Percentiles rank a stretch among this genome's conserved stretches.
phyloP scores from a whole-genome alignment of 2,888 invertebrate genomes.

The Tholera decimalis region DNA sequence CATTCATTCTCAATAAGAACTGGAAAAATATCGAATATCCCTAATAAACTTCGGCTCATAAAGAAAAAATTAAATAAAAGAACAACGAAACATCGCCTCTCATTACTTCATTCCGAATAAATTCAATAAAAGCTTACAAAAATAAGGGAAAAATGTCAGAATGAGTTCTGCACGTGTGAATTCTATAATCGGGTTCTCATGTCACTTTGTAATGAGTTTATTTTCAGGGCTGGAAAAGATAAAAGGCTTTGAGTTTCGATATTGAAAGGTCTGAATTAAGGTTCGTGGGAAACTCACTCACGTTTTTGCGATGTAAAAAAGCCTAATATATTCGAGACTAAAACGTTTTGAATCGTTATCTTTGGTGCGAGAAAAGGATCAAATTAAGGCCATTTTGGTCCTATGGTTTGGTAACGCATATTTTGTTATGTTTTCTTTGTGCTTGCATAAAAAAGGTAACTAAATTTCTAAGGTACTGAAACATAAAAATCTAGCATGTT shows the following conservation, averaged over 20 bases:
- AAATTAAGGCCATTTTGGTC: slow-evolving; percentile 11
- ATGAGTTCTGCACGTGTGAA: slow-evolving; percentile 58
- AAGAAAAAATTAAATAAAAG: slow-evolving; percentile 43
- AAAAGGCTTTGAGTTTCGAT: slow-evolving; percentile 67
- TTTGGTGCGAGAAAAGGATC: slow-evolving; percentile 23
- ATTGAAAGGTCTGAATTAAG: slow-evolving; percentile 69
- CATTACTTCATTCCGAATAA: slow-evolving; percentile 55
- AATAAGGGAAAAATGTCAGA: slow-evolving; percentile 44
- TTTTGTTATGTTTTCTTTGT: background rate
- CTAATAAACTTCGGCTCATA: slow-evolving; percentile 39
- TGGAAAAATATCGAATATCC: slow-evolving; percentile 17
- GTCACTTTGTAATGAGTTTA: slow-evolving; percentile 74
- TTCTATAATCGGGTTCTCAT: slow-evolving; percentile 66
- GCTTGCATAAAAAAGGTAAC: too few species aligned
- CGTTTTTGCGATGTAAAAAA: slow-evolving; percentile 57
- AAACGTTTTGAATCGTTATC: slow-evolving; percentile 52
- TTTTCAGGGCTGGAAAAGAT: slow-evolving; percentile 65
- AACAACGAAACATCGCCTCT: slow-evolving; percentile 28
- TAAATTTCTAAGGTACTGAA: too few species aligned
- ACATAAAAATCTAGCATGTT: too few species aligned
- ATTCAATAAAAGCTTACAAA: slow-evolving; percentile 60
- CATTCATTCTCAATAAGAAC: background rate
- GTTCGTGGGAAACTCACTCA: slow-evolving; percentile 45
- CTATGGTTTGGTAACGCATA: background rate
- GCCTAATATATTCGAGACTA: slow-evolving; percentile 46